Base-by-base conservation (phyloP, 2,113 vertebrate genomes). In the Zosterops hypoxanthus region DNA sequence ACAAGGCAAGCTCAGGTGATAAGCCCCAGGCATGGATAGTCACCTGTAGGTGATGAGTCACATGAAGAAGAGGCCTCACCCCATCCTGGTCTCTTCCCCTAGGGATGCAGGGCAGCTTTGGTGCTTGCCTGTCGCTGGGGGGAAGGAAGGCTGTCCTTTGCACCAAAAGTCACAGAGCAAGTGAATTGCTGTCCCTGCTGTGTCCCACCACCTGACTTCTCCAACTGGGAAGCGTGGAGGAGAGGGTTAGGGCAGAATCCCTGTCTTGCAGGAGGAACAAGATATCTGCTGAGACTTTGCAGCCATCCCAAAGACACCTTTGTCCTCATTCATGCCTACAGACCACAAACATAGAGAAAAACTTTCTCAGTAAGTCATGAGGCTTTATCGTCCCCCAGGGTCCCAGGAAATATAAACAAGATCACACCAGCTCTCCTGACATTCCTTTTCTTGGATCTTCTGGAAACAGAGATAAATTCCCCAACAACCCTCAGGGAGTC, bases 171-270 rank as follows among this genome's bases (percentile, higher is more conserved):
- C 71, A 59, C 44, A 69, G 31, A 69, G 22, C 14, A 42, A 71
- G 26, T 19, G 42, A 41, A 36, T 12, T 66, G 14, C 47, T 47
- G 61, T 14, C 52, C 9, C n/a, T 11, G 1, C 12, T 21, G 0
- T 31, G 46, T 75, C 25, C 36, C 12, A 41, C 9, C 4, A 2
- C 34, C 21, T n/a, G 24, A 19, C n/a, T 56, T 22, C 12, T 79
- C 9, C 4, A 3, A 1, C 9, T n/a, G 22, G 8, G n/a, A 79
- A 33, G 16, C 0, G 0, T 24, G 26, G 57, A 50, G 22, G 28
- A 80, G 25, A 36, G 3, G 26, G 10, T 34, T 13, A 59, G 57
- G n/a, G n/a, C 9, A 66, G 63, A 34, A 57, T 49, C 6, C 41
- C 33, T 33, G 6, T 24, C 47, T 68, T 42, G 11, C 49, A 80